Conservation (phyloP, 2,113 vertebrate genomes). For the Psammodynastes pulverulentus region DNA sequence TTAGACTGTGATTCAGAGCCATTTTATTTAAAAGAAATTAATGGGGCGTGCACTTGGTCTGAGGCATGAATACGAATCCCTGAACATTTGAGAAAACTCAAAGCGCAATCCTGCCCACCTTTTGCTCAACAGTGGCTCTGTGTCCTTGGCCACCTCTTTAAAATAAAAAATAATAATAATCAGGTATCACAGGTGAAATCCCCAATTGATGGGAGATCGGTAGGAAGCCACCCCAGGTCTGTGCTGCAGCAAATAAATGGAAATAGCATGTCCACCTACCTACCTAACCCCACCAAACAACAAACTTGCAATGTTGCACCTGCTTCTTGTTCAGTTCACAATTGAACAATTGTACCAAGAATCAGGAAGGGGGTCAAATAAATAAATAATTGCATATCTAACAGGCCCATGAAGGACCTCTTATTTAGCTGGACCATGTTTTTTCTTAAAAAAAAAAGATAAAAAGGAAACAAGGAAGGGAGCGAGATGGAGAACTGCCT, state of each 20-base stretch:
- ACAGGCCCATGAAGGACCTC: not conserved
- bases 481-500: not conserved
- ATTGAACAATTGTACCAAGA: not conserved
- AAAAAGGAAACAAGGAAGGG: not conserved
- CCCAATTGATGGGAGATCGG: not conserved
- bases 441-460: not conserved
- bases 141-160: not conserved
- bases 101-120: not conserved
- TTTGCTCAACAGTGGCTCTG: not conserved
- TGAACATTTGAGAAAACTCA: not conserved
- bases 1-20: not conserved
- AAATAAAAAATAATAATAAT: not conserved
- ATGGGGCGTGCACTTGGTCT: not conserved
- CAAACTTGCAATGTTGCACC: not conserved
- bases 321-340: not conserved
- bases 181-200: not conserved
- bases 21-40: not conserved
- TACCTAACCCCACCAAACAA: too few species aligned
- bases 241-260: not conserved
- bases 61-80: not conserved
- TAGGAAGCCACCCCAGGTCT: not conserved
- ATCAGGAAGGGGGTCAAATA: not conserved
- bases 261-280: not conserved
- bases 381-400: not conserved
- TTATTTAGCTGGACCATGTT: not conserved